Evolutionary conservation across 1,140 invertebrate species (phyloP).

Genomic region (Caenorhabditis briggsae): DNA sequence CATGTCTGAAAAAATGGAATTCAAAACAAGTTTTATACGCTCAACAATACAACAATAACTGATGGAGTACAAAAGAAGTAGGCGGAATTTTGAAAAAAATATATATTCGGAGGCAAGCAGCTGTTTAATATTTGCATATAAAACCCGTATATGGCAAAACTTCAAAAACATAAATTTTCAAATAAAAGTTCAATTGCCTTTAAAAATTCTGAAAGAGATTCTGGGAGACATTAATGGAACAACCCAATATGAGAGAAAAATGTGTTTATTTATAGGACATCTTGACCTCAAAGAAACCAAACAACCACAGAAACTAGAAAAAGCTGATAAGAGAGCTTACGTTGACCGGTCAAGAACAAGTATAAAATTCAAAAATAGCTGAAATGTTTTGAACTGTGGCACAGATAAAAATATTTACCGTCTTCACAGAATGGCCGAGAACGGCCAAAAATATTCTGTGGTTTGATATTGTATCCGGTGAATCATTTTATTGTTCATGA

Average conservation of each 20-base stretch:
- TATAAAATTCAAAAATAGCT: background rate
- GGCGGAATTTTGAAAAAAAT: background rate
- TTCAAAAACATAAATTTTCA: no score
- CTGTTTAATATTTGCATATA: constrained; percentile 45
- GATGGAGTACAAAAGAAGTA: background rate
- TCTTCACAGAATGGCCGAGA: background rate
- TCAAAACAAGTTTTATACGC: background rate
- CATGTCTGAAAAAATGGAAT: background rate
- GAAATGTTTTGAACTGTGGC: background rate
- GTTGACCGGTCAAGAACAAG: background rate
- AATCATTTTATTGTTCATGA: background rate
- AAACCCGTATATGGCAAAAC: background rate
- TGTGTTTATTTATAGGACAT: no score
- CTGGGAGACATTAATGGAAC: no score
- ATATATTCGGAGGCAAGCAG: constrained; percentile 7
- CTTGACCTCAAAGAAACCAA: background rate
- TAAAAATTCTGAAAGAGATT: no score
- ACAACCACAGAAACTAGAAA: background rate
- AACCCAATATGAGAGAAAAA: no score
- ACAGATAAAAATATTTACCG: background rate
- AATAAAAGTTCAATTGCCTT: no score
- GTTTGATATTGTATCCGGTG: background rate
- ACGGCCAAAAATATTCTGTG: background rate
- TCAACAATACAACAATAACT: background rate
- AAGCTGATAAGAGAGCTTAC: background rate